Evolutionary conservation across 2,888 invertebrate genomes (phyloP).

Genomic region (Incurvaria masculella): DNA sequence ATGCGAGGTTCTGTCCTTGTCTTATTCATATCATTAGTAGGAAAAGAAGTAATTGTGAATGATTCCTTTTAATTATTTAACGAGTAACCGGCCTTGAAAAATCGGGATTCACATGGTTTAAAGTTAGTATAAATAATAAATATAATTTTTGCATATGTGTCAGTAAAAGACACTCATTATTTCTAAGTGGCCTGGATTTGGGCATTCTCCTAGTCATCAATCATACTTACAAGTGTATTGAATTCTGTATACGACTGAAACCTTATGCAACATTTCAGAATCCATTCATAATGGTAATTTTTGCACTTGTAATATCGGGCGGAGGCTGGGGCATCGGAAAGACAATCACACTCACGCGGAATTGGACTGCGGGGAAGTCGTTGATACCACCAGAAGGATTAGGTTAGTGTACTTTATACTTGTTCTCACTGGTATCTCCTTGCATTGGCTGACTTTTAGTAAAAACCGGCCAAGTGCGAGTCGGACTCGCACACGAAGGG

Average conservation of each 20-base stretch:
- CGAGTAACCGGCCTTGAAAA: too few species aligned
- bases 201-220: too few species aligned
- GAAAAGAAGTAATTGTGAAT: too few species aligned
- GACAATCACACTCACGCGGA: constrained; percentile 36
- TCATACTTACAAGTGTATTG: too few species aligned
- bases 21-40: too few species aligned
- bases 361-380: constrained; percentile 41
- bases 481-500: too few species aligned
- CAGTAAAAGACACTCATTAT: neutral
- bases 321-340: constrained; percentile 66
- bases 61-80: too few species aligned
- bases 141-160: neutral
- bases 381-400: constrained; percentile 45
- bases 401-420: constrained; percentile 23
- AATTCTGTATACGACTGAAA: too few species aligned
- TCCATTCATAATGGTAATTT: constrained; percentile 68
- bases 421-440: neutral
- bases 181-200: too few species aligned
- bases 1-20: too few species aligned
- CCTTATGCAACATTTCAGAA: constrained; percentile 50
- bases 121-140: neutral
- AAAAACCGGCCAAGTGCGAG: neutral
- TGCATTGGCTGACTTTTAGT: neutral
- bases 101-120: constrained; percentile 1
- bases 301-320: constrained; percentile 64